These are phyloP conservation scores for Premnoplex brunnescens DNA, from an alignment of 2,797 vertebrate genomes.

Conservation along the genomic window DNA sequence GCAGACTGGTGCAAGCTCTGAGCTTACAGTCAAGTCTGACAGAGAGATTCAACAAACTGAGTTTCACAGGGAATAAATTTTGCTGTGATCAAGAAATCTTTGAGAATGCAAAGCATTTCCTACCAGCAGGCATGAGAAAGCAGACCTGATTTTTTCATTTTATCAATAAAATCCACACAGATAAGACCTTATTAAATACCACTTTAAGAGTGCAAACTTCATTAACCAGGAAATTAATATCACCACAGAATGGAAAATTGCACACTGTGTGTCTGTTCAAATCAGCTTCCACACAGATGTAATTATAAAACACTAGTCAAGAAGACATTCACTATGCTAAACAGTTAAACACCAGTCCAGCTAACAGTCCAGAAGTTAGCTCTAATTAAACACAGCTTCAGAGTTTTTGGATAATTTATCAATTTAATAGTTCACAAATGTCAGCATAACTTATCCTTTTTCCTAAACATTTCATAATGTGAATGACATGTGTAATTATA, in stretches of 20 bases:
- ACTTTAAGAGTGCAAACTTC: slow-evolving; percentile 31
- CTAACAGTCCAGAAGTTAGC: slow-evolving; percentile 23
- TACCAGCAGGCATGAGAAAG: background rate
- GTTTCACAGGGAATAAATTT: background rate
- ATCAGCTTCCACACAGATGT: slow-evolving; percentile 6
- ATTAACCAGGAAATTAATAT: slow-evolving; percentile 63
- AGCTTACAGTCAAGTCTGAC: background rate
- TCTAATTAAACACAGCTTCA: slow-evolving; percentile 42
- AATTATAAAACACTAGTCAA: slow-evolving; percentile 31
- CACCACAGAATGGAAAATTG: background rate
- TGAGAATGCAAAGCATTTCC: background rate
- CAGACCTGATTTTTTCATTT: slow-evolving; percentile 11
- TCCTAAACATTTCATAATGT: slow-evolving; percentile 31
- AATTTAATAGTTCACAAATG: slow-evolving; percentile 34
- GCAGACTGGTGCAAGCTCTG: background rate
- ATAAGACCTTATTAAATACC: slow-evolving; percentile 31
- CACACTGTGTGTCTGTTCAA: background rate
- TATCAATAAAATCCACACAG: slow-evolving; percentile 15
- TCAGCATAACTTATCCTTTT: background rate
- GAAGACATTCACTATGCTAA: background rate
- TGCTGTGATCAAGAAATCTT: background rate
- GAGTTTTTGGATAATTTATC: slow-evolving; percentile 11
- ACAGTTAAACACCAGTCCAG: background rate
- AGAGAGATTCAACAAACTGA: background rate
- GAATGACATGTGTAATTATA: slow-evolving; percentile 20